Evolutionary conservation across 2,888 invertebrate species (phyloP), one percentile per base, ranked within the genome.

Genomic region (Mimas tiliae): DNA sequence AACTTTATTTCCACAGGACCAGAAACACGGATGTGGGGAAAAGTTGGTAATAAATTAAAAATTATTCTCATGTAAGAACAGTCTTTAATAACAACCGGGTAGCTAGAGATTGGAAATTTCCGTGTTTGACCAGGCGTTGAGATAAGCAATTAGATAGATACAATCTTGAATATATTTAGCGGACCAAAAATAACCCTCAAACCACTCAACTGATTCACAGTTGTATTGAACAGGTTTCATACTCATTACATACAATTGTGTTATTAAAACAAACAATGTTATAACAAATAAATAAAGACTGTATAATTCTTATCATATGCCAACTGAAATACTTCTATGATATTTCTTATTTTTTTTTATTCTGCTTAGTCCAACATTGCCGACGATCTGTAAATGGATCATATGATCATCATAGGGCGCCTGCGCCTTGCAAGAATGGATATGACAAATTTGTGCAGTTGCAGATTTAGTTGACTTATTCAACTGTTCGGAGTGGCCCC

Each of bases 71-170:
- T 64, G 62, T 64, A 55, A 33, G 45, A 42, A 58, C 12, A 65
- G 16, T 38, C 48, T 47, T n/a, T 38, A 48, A 65, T 65, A 27
- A 34, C 38, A 38, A 42, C 58, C 38, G 12, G 58, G 19, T 42
- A 69, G 62, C 63, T 63, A 67, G 66, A 66, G 62, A 68, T 65
- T 68, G 69, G 53, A 70, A 69, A 70, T 74, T 72, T 74, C 71
- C 72, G 68, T 71, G 72, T 73, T 74, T 72, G 72, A 75, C 53
- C 42, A 34, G 58, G 62, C 66, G 66, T 58, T 64, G 63, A 63
- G 65, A 72, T 63, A 67, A 71, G 70, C 71, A 80, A 82, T 83
- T 80, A 80, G 68, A 70, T 69, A 74, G 77, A 83, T 82, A 75
- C 69, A 72, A 81, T 82, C 79, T 74, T 72, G 70, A 74, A 75